Evolutionary conservation across 2,797 vertebrate genomes (phyloP), one percentile per base, ranked within the genome.

Genomic region (Sebastes cheni): DNA sequence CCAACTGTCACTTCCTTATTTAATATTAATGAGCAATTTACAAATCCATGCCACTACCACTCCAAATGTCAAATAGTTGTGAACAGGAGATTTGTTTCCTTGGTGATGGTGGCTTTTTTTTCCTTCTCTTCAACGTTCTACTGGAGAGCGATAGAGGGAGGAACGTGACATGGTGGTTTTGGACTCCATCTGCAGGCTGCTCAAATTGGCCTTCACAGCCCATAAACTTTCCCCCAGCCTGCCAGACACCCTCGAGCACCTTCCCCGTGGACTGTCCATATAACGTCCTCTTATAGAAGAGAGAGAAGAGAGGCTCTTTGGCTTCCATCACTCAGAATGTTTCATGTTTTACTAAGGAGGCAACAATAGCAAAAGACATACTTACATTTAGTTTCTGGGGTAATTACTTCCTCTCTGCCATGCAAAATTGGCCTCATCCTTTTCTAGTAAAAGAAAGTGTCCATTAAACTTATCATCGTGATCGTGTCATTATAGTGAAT

Each of bases 1-100:
- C 91, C 91, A 94, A 92, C 94, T 93, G 92, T 92, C 94, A 93
- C 89, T 92, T 93, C 89, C 91, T 91, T 86, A 77, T 93, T 93
- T 80, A 93, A 92, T 93, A 94, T 93, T 95, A 91, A 95, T 94
- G 91, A 95, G 87, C 74, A 74, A 46, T 91, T 91, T 85, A 88
- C 82, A 88, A 85, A 88, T 76, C 30, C 64, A 75, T 77, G 69
- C 82, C 82, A 79, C 62, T 39, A 60, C 65, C 61, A 66, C 75
- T 75, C 69, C 60, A 81, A 75, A 60, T 74, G 65, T 79, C 54
- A 72, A 78, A 77, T 82, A 82, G 64, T 72, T 81, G 77, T 77
- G 7, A 73, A 75, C 66, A 52, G 61, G 16, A 80, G 12, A 36
- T 78, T 64, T 72, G 77, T 83, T 84, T 81, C 74, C 70, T 68